A percentile compares a stretch with the other conserved stretches of the same genome.
Evolutionary conservation across 1,140 invertebrate species (phyloP).

Genomic region (Arion vulgaris): DNA sequence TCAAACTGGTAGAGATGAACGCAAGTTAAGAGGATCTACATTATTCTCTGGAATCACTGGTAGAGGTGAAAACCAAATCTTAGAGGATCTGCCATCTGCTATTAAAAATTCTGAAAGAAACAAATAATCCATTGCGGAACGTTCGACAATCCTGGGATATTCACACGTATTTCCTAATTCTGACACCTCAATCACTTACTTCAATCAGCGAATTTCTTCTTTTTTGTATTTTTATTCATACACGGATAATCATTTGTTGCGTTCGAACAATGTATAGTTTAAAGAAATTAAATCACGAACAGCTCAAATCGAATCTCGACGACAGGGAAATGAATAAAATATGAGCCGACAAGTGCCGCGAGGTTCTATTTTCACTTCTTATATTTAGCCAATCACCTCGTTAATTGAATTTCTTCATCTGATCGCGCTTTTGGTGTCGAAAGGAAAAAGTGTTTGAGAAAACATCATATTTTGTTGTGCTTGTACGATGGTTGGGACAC

Average conservation of each 20-base stretch:
- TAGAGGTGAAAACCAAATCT: no score
- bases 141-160: neutral
- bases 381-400: conserved; percentile 34
- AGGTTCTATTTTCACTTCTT: conserved; percentile 34
- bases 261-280: neutral
- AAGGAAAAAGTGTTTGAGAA: neutral
- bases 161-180: neutral
- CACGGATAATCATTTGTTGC: neutral
- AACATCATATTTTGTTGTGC: conserved; percentile 22
- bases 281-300: conserved; percentile 34
- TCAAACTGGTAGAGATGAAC: no score
- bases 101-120: no score
- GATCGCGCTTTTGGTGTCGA: neutral
- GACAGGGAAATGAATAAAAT: conserved; percentile 36
- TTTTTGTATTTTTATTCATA: neutral
- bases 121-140: no score
- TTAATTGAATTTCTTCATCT: conserved; percentile 38
- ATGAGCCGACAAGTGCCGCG: conserved; percentile 23
- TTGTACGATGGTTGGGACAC: neutral
- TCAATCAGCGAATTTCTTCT: neutral
- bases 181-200: neutral
- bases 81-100: no score
- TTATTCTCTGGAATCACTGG: no score
- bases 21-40: no score
- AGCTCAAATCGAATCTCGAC: conserved; percentile 21